Base-by-base conservation (phyloP, 23 tunicate species). In the Aplidium turbinatum region DNA sequence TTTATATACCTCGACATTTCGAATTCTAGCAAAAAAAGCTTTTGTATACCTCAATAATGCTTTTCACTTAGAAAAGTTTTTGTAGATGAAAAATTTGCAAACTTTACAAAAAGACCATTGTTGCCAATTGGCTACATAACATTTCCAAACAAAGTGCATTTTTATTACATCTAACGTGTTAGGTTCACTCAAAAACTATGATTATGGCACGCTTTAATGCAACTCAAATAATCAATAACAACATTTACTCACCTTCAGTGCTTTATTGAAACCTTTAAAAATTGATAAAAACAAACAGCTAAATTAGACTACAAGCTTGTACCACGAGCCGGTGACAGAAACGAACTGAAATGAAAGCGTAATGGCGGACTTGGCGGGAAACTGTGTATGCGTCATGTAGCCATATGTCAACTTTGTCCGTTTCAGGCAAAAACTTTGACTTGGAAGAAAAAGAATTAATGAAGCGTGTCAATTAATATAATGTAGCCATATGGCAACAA, bases 81-180 rank as follows among this genome's bases (percentile, higher is more conserved):
- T 27, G 36, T 4, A 60, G 29, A 60, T 28, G n/a, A 60, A 28
- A 30, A 35, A 60, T n/a, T 30, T 27, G 68, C 36, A 60, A 30
- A 11, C 36, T 60, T 60, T 27, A 26, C 13, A 26, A 60, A 29
- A 27, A 30, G 68, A 60, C 68, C 68, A 60, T 60, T 60, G 68
- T 60, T 60, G 68, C 68, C 68, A 60, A 60, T 60, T 60, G 36
- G 35, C 36, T 60, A 60, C 68, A 60, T 38, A 60, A 60, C 29
- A 60, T 60, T 60, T 60, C n/a, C 29, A 60, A 60, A 13, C 7
- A 20, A 27, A 60, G n/a, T 60, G 9, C 36, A 60, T 60, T 20
- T 30, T 26, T 60, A 4, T 30, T 28, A 60, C 16, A 16, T 54
- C 61, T 16, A 21, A 54, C 21, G 61, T 54, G 61, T 30, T 26